Base-by-base conservation (phyloP, 2,113 vertebrate genomes). In the Xiphias gladius region DNA sequence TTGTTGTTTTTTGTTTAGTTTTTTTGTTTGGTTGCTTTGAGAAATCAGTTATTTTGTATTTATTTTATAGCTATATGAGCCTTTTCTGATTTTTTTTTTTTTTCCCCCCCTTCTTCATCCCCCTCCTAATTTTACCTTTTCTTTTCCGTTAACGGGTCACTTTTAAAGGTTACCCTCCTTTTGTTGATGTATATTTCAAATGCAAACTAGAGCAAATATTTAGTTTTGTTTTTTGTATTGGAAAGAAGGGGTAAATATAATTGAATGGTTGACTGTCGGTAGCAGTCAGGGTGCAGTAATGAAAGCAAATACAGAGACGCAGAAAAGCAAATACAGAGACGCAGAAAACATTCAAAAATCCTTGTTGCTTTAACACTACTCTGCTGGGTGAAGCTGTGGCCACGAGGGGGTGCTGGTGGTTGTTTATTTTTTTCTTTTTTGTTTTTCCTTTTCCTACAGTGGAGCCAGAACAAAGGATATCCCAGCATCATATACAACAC, bases 141-240 rank as follows among this genome's bases (percentile, higher is more conserved):
- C 1, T 75, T 86, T 88, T 91, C 58, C 62, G 54, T 88, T 86
- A 41, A 83, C 89, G 79, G 87, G 76, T 89, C 80, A 61, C 83
- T 93, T 95, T 93, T 91, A 90, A 94, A 83, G 67, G 85, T 77
- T 64, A 26, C 48, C 90, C 59, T 66, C 50, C 61, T n/a, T 32
- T 83, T 90, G 91, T 91, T 90, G 93, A 86, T 95, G 94, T 96
- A 94, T 89, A 95, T 95, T 94, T 96, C 93, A 92, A 84, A 92
- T 93, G 84, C 76, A 91, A 82, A 90, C 76, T 91, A 93, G 91
- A 94, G 92, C 65, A 89, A 91, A 92, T 94, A 91, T 92, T 93
- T 91, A 87, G 82, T 76, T 89, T 73, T 73, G 41, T 73, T 74
- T 72, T 82, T 76, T 11, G 32, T 89, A 59, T 64, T 79, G 68